phyloP scores from a whole-genome alignment of 2,113 vertebrate genomes.

The Brachionichthys hirsutus region DNA sequence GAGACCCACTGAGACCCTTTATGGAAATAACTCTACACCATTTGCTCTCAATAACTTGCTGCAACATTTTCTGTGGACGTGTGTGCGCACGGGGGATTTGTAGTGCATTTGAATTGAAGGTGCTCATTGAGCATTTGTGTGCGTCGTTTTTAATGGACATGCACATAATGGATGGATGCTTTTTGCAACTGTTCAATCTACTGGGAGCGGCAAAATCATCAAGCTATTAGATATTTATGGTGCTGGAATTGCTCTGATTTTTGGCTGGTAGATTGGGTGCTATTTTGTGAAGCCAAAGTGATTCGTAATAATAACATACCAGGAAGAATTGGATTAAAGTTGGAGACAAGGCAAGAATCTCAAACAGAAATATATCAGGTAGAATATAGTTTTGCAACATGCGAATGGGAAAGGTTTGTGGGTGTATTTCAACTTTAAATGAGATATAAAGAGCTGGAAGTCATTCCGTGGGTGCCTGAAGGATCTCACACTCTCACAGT shows the following conservation, averaged over 20 bases:
- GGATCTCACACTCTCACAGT: constrained; percentile 70
- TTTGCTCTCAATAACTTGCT: constrained; percentile 71
- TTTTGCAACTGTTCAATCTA: constrained; percentile 72
- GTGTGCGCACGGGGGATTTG: constrained; percentile 1
- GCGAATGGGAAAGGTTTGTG: constrained; percentile 48
- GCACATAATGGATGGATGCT: constrained; percentile 69
- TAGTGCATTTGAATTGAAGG: constrained; percentile 43
- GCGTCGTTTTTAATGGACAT: constrained; percentile 62
- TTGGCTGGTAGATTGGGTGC: constrained; percentile 22
- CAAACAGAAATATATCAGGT: constrained; percentile 53
- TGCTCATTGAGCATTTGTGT: constrained; percentile 57
- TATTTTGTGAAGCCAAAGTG: constrained; percentile 33
- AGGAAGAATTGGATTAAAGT: constrained; percentile 55
- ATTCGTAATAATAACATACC: constrained; percentile 34
- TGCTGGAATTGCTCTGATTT: constrained; percentile 45
- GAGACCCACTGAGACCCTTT: constrained; percentile 77
- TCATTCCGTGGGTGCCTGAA: constrained; percentile 66
- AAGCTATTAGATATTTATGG: constrained; percentile 70
- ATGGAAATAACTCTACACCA: constrained; percentile 80
- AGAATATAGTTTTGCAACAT: constrained; percentile 41
- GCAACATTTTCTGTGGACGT: constrained; percentile 39
- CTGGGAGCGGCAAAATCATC: constrained; percentile 67
- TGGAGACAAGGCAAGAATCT: constrained; percentile 30
- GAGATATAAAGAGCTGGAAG: constrained; percentile 73
- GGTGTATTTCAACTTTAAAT: constrained; percentile 74